Conservation (phyloP, 1,140 invertebrate genomes). For the Ephestia elutella region DNA sequence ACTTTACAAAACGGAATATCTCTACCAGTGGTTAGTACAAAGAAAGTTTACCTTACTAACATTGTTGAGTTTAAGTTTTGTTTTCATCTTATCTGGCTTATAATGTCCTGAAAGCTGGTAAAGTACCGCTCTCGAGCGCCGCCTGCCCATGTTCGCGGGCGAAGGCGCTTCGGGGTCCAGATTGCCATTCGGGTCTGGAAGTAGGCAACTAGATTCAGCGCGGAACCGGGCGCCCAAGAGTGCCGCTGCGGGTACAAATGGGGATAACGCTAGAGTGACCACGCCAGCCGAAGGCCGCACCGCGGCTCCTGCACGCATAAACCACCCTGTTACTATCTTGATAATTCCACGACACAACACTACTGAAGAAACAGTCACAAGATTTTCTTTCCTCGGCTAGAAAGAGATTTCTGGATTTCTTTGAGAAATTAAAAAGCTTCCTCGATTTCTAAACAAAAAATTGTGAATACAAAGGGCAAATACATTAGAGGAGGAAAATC, state of each 20-base stretch:
- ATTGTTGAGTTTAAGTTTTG: slow-evolving; percentile 95
- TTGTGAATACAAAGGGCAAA: not conserved
- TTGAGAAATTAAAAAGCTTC: not conserved
- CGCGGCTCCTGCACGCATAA: slow-evolving; percentile 72
- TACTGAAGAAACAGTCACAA: slow-evolving; percentile 6
- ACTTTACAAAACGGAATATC: not conserved
- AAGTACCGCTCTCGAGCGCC: slow-evolving; percentile 93
- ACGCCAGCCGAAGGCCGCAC: slow-evolving; percentile 74
- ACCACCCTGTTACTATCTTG: slow-evolving; percentile 60
- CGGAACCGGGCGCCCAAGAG: slow-evolving; percentile 80
- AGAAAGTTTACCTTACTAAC: slow-evolving; percentile 79
- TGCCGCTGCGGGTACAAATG: slow-evolving; percentile 81
- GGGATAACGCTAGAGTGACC: slow-evolving; percentile 76
- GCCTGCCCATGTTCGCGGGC: slow-evolving; percentile 89
- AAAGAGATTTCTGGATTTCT: slow-evolving; percentile 15
- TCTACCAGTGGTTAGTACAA: slow-evolving; percentile 23
- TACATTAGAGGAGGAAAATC: not conserved
- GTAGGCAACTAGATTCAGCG: slow-evolving; percentile 80
- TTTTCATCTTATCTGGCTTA: slow-evolving; percentile 93
- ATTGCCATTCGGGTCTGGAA: slow-evolving; percentile 87
- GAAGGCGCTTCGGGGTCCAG: slow-evolving; percentile 88
- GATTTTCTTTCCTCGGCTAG: slow-evolving; percentile 21
- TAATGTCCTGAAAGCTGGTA: slow-evolving; percentile 98
- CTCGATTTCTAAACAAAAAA: not conserved
- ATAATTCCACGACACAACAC: slow-evolving; percentile 5